These are phyloP conservation scores for Centruroides vittatus DNA, from an alignment of 1,140 invertebrate genomes.

Conservation along the genomic window DNA sequence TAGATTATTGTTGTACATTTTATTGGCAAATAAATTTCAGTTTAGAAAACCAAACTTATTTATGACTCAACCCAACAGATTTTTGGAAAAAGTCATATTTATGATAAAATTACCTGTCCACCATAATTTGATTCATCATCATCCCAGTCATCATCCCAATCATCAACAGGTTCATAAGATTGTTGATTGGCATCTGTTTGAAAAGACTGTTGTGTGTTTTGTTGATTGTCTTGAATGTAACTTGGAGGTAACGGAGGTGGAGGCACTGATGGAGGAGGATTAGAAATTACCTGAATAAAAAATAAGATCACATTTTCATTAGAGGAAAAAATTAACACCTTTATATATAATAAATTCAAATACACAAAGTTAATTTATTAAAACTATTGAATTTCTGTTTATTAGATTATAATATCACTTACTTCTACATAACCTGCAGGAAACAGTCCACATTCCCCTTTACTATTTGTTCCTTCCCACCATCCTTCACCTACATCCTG, in stretches of 20 bases:
- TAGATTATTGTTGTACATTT: too few relatives aligned
- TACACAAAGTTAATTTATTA: too few relatives aligned
- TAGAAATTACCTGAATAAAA: too few relatives aligned
- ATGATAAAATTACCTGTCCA: conserved; percentile 19
- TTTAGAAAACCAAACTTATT: too few relatives aligned
- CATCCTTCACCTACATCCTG: conserved; percentile 19
- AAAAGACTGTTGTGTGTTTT: conserved; percentile 4
- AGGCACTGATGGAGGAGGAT: conserved; percentile 33
- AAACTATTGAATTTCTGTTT: too few relatives aligned
- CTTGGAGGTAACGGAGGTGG: conserved; percentile 32
- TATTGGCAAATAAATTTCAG: too few relatives aligned
- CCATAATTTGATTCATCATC: conserved; percentile 8
- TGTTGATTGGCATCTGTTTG: conserved; percentile 1
- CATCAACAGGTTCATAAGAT: conserved; percentile 36
- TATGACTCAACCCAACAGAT: too few relatives aligned
- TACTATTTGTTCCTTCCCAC: conserved; percentile 61
- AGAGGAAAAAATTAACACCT: too few relatives aligned
- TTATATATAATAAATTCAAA: too few relatives aligned
- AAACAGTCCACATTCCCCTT: conserved; percentile 69
- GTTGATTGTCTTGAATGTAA: too few relatives aligned
- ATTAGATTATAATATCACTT: neutral
- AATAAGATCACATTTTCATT: too few relatives aligned
- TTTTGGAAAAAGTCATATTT: too few relatives aligned
- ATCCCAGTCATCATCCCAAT: conserved; percentile 76
- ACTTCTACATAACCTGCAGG: conserved; percentile 78